phyloP scores from a whole-genome alignment of 1,140 invertebrate species.

The Arctopsyche grandis region DNA sequence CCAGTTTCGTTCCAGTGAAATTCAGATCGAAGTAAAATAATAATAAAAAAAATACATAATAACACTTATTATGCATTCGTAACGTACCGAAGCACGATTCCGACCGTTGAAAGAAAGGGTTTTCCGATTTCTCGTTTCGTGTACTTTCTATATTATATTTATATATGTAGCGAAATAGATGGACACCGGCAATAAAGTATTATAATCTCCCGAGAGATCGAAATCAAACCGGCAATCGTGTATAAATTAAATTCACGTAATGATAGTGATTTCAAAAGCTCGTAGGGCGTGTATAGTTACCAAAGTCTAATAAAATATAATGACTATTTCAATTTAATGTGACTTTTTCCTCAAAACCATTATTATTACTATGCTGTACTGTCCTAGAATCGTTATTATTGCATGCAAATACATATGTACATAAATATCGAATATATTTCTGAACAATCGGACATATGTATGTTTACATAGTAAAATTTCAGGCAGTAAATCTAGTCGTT shows the following conservation, averaged over 20 bases:
- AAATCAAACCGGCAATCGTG: not conserved
- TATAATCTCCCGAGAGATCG: not conserved
- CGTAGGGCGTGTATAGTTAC: too few species aligned
- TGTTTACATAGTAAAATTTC: too few species aligned
- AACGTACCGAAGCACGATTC: not conserved
- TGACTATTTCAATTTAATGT: too few species aligned
- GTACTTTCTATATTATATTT: not conserved
- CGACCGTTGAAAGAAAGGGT: not conserved
- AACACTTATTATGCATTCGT: not conserved
- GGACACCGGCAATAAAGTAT: not conserved
- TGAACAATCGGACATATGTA: too few species aligned
- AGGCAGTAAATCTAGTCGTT: too few species aligned
- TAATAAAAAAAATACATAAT: not conserved
- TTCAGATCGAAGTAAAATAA: slow-evolving; percentile 5
- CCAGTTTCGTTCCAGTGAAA: not conserved
- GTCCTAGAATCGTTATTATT: too few species aligned
- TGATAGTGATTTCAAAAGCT: not conserved
- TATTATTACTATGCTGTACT: too few species aligned
- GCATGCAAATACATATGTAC: too few species aligned
- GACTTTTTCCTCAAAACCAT: too few species aligned
- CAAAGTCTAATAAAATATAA: too few species aligned
- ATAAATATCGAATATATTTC: too few species aligned
- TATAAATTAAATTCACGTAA: slow-evolving; percentile 2
- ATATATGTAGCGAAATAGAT: not conserved
- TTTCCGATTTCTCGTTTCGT: not conserved